Base-by-base conservation (phyloP, 2,797 vertebrate species). In the Balearica regulorum region DNA sequence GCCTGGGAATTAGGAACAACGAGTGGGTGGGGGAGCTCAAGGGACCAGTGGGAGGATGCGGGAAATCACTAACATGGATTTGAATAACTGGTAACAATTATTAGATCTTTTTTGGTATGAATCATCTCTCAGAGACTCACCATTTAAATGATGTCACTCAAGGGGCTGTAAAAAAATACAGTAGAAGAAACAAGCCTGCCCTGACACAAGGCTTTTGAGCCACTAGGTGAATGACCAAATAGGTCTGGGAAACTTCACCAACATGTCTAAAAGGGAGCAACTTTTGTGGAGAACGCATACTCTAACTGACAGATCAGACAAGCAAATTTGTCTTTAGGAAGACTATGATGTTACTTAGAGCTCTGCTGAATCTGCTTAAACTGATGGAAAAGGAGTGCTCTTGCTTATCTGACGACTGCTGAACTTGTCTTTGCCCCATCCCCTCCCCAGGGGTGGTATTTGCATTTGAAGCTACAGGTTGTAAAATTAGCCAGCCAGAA, bases 51-150 rank as follows among this genome's bases (percentile, higher is more conserved):
- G 93, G 96, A 96, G 93, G 96, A 94, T 93, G 94, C 19, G 11
- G 94, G 93, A 96, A 96, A 94, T 95, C 89, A 76, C 53, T 58
- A 95, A 81, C 72, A 57, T 51, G n/a, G 87, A 94, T 96, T 58
- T 93, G 93, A 94, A 85, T 87, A 94, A 93, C 95, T 94, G 91
- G 95, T 93, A 96, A 96, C 92, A 93, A 96, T 96, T 94, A 95
- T 96, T 95, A 83, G 95, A 85, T 94, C 94, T 92, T 91, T 92
- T 86, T 90, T 54, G 37, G 79, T 69, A 90, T 96, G 95, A 97
- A 95, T 96, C 96, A 95, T 92, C 72, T 92, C 68, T 71, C 91
- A 81, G 82, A 93, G 72, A 68, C 53, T 92, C 84, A 73, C 72
- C 76, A 65, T 58, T 93, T 83, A 79, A 91, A 86, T 44, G 19